Evolutionary conservation across 2,797 vertebrate genomes (phyloP), one percentile per base, ranked within the genome.

Genomic region (Schizothorax lantsangensis): DNA sequence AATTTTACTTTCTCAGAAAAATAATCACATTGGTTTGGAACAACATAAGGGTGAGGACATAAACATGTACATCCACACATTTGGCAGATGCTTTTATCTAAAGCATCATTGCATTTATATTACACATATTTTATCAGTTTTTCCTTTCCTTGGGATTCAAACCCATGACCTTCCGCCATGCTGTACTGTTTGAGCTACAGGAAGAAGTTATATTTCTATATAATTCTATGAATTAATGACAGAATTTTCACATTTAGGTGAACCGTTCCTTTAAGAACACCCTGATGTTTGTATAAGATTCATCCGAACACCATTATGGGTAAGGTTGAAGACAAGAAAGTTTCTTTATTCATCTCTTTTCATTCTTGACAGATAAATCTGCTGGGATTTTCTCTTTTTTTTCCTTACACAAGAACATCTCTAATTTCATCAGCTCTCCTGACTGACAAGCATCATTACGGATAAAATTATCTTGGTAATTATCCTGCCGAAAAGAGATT

Each of bases 381-480:
- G 47, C 30, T 85, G 90, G 91, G 90, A 90, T 79, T 81, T 57
- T 79, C 83, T 71, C n/a, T 52, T 19, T n/a, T 83, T 26, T 30
- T 82, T 30, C 43, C 81, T 87, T 89, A 92, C 88, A 87, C 86
- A 88, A 87, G 92, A 91, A 93, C 93, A 89, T 93, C 91, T 93
- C 91, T 94, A 95, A 94, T 95, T 95, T 95, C 92, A 93, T 93
- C 94, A 94, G 91, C 93, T 79, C 90, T 89, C 87, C 90, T 94
- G 94, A 95, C 92, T 95, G 95, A 95, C 95, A 94, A 93, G 94
- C 91, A 94, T 95, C 94, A 92, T 95, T 95, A 96, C 82, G 84
- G 94, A 94, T 95, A 95, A 95, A 95, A 95, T 96, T 94, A 95
- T 95, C 94, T 92, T 47, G 85, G 91, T 96, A 95, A 95, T 95